Percentiles rank a stretch among this genome's conserved stretches.
Evolutionary conservation across 2,113 vertebrate species (phyloP).

Genomic region (Nibea albiflora): DNA sequence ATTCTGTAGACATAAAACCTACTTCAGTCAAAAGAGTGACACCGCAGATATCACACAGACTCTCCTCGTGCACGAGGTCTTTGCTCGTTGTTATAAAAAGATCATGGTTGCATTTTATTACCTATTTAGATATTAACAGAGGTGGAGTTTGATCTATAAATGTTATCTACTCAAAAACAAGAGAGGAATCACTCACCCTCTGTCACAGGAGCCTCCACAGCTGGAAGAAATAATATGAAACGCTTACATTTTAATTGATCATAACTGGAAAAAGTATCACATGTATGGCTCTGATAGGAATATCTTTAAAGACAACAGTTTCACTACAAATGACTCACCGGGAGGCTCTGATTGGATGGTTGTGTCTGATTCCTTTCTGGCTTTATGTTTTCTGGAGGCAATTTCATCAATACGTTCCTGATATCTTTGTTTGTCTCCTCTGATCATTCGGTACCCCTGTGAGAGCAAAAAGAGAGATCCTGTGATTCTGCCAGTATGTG

Average conservation of each 20-base stretch:
- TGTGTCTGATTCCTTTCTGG: background rate
- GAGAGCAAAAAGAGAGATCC: background rate
- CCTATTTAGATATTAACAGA: background rate
- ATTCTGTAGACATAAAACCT: background rate
- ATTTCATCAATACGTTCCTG: slow-evolving; percentile 74
- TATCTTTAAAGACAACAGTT: background rate
- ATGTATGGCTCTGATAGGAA: background rate
- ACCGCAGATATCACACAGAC: background rate
- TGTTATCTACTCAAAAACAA: background rate
- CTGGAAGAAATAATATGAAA: slow-evolving; percentile 27
- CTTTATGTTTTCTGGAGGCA: slow-evolving; percentile 47
- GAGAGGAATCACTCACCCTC: slow-evolving; percentile 30
- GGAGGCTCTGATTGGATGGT: slow-evolving; percentile 41
- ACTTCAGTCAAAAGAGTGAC: background rate
- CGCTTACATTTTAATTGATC: background rate
- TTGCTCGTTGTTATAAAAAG: background rate
- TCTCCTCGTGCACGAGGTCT: background rate
- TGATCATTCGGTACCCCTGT: slow-evolving; percentile 75
- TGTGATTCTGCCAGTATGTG: background rate
- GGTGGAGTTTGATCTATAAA: slow-evolving; percentile 17
- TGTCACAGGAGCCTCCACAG: slow-evolving; percentile 28
- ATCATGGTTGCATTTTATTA: background rate
- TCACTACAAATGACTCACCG: slow-evolving; percentile 56
- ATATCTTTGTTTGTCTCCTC: slow-evolving; percentile 75
- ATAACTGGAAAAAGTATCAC: background rate